A percentile compares a stretch with the other conserved stretches of the same genome.
Evolutionary conservation across 2,113 vertebrate genomes (phyloP).

Genomic region (Ictalurus punctatus): DNA sequence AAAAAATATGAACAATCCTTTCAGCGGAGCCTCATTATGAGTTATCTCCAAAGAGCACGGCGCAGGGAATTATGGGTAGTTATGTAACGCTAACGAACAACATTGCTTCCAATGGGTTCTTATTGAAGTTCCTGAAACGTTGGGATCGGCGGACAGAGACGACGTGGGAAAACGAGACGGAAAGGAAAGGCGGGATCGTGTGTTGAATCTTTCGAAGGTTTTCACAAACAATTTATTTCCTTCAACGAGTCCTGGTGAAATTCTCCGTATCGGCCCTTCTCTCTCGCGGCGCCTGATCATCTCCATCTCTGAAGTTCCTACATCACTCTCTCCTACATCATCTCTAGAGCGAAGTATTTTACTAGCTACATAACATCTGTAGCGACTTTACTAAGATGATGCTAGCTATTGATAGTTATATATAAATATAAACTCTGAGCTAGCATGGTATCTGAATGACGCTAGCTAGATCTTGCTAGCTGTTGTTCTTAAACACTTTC

Average conservation of each 20-base stretch:
- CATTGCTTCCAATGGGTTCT: background rate
- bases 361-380: background rate
- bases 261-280: too few species aligned
- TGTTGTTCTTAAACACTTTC: background rate
- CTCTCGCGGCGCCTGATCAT: too few species aligned
- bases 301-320: too few species aligned
- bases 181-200: background rate
- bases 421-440: too few species aligned
- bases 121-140: background rate
- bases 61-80: constrained; percentile 23
- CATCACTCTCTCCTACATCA: too few species aligned
- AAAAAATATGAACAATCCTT: constrained; percentile 8
- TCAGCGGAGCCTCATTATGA: background rate
- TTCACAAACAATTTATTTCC: background rate
- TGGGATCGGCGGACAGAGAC: background rate
- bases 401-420: too few species aligned
- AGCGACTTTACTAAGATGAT: background rate
- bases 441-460: background rate
- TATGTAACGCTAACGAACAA: constrained; percentile 8
- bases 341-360: background rate
- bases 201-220: background rate
- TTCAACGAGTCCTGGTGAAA: too few species aligned
- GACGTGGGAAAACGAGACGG: background rate
- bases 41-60: background rate
- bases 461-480: background rate